Evolutionary conservation across 2,113 vertebrate species (phyloP), one percentile per base, ranked within the genome.

Genomic region (Taurulus bubalis): DNA sequence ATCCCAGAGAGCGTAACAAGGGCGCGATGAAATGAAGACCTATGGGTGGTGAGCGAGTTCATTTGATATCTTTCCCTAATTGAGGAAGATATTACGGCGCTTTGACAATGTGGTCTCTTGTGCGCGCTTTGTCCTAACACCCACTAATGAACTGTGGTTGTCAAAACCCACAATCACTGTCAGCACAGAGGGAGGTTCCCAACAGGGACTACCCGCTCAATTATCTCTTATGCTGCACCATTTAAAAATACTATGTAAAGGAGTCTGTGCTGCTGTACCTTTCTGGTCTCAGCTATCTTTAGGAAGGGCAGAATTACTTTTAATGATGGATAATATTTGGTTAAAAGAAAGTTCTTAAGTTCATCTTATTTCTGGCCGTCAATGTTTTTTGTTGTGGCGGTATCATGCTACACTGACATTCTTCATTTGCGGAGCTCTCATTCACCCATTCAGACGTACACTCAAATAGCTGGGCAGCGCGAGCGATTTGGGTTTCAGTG

Each of bases 131-230:
- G 18, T 67, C 60, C 72, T 85, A 83, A 90, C 84, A 79, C 74
- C 56, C 74, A 74, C 75, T 89, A 90, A 90, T 89, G 80, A 89
- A 91, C 90, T 82, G 72, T 71, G 63, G 60, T 64, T 86, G 80
- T 89, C 77, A 84, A 90, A 91, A 82, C 82, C 77, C 84, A 85
- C 84, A 85, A 74, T 87, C 77, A 74, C 49, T 78, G 87, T 87
- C 80, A 70, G 73, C 81, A 62, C 72, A 82, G 70, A 72, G 36
- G 26, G 8, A 70, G 72, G 68, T 36, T 26, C 51, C 69, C 85
- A 82, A 56, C 51, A 22, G 88, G 72, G 84, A 85, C 70, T 9
- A 60, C 15, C 66, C 32, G 62, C 77, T 82, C 63, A 83, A 82
- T 89, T 87, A 90, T 83, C 63, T 76, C 66, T 79, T 69, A 73